Percentiles rank a stretch among this genome's conserved stretches.
Evolutionary conservation across 2,888 invertebrate genomes (phyloP).

Genomic region (Omphaloscelis lunosa): DNA sequence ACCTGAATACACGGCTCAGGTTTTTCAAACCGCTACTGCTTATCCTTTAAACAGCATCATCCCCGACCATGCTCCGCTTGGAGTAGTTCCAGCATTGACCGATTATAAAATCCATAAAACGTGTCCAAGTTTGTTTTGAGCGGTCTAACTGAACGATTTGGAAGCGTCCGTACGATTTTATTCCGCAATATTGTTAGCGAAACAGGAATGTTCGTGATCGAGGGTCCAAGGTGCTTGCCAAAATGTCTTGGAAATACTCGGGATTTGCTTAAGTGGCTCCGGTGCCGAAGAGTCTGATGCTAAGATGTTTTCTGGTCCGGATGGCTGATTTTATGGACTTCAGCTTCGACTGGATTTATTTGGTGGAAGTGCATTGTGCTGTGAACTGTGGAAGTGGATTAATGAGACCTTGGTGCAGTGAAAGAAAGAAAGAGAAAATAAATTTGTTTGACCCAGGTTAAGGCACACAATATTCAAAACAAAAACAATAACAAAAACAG

Average conservation of each 20-base stretch:
- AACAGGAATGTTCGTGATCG: conserved; percentile 59
- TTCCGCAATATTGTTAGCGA: conserved; percentile 68
- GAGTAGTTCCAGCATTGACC: conserved; percentile 82
- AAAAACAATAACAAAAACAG: no score
- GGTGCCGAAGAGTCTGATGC: conserved; percentile 64
- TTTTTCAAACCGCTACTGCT: conserved; percentile 13
- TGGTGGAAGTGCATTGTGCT: conserved; percentile 28
- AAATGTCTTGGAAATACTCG: conserved; percentile 41
- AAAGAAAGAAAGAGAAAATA: no score
- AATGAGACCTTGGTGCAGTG: conserved; percentile 16
- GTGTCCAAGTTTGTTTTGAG: conserved; percentile 81
- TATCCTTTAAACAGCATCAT: conserved; percentile 45
- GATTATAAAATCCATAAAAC: conserved; percentile 87
- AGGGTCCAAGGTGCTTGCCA: conserved; percentile 60
- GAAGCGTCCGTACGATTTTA: conserved; percentile 69
- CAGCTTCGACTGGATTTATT: conserved; percentile 17
- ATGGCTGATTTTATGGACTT: conserved; percentile 51
- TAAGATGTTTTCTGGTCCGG: conserved; percentile 41
- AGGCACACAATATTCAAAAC: no score
- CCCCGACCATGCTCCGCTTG: conserved; percentile 70
- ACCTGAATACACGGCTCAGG: no score
- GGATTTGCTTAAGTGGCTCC: conserved; percentile 54
- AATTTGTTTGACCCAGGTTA: no score
- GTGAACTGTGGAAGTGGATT: not conserved
- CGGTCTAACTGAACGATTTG: conserved; percentile 71